Evolutionary conservation across 1,140 invertebrate genomes (phyloP).

Genomic region (Potamilus streckersoni): DNA sequence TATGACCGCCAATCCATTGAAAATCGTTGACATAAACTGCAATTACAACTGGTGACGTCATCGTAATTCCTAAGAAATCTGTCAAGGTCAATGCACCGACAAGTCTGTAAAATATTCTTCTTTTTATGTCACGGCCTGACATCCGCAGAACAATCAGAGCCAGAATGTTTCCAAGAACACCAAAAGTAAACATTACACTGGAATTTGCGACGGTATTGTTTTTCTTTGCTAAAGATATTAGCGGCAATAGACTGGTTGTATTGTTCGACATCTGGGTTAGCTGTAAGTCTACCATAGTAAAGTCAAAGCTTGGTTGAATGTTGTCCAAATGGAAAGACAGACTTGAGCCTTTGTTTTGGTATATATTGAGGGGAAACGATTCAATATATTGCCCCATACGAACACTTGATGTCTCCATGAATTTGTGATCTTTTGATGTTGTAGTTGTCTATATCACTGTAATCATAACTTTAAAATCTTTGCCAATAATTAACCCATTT

Average conservation of each 20-base stretch:
- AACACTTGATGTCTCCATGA: no score
- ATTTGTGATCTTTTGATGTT: no score
- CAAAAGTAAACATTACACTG: slow-evolving; percentile 52
- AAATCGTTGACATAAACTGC: slow-evolving; percentile 51
- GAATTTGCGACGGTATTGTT: slow-evolving; percentile 48
- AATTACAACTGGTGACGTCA: slow-evolving; percentile 58
- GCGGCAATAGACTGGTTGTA: not conserved
- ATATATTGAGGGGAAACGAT: no score
- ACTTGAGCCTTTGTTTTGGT: no score
- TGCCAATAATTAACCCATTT: no score
- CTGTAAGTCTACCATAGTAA: no score
- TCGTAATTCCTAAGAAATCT: slow-evolving; percentile 53
- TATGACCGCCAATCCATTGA: slow-evolving; percentile 47
- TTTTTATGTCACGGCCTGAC: slow-evolving; percentile 41
- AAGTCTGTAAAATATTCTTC: slow-evolving; percentile 57
- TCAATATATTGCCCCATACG: no score
- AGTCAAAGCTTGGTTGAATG: no score
- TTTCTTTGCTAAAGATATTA: slow-evolving; percentile 15
- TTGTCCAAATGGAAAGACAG: no score
- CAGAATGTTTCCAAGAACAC: slow-evolving; percentile 55
- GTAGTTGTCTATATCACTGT: no score
- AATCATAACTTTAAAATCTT: no score
- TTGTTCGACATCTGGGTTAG: not conserved
- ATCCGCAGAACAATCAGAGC: slow-evolving; percentile 49
- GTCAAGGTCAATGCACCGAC: slow-evolving; percentile 55